These are phyloP conservation scores for Autographa gamma DNA, from an alignment of 2,888 invertebrate genomes.

Conservation along the genomic window DNA sequence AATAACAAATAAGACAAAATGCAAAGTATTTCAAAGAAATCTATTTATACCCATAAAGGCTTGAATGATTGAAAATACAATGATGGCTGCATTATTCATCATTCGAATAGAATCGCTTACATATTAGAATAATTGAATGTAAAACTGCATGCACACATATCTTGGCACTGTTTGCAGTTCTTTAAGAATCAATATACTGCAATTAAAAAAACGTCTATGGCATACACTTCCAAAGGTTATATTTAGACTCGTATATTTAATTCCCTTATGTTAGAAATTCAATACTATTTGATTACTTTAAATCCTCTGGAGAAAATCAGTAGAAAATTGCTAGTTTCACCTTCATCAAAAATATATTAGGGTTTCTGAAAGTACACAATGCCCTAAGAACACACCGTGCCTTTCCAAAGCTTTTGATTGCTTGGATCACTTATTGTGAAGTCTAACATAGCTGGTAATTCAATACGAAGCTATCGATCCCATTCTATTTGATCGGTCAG, in stretches of 20 bases:
- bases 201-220: not conserved
- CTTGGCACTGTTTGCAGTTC: conserved; percentile 15
- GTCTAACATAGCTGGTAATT: not conserved
- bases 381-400: not conserved
- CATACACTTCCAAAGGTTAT: not conserved
- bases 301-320: not conserved
- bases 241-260: not conserved
- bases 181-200: conserved; percentile 10
- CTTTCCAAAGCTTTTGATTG: conserved; percentile 4
- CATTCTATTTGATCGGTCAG: not conserved
- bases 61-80: conserved; percentile 47
- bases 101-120: conserved; percentile 30
- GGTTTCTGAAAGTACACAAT: not conserved
- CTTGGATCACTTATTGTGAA: conserved; percentile 1
- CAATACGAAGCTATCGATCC: not conserved
- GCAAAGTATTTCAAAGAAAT: conserved; percentile 44
- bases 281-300: not conserved
- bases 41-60: conserved; percentile 50
- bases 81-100: conserved; percentile 52
- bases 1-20: conserved; percentile 58
- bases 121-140: conserved; percentile 37
- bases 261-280: not conserved
- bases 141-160: conserved; percentile 32
- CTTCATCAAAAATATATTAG: conserved; percentile 2
- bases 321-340: not conserved